phyloP scores from a whole-genome alignment of 2,113 vertebrate genomes.

The Cinclus mexicanus region DNA sequence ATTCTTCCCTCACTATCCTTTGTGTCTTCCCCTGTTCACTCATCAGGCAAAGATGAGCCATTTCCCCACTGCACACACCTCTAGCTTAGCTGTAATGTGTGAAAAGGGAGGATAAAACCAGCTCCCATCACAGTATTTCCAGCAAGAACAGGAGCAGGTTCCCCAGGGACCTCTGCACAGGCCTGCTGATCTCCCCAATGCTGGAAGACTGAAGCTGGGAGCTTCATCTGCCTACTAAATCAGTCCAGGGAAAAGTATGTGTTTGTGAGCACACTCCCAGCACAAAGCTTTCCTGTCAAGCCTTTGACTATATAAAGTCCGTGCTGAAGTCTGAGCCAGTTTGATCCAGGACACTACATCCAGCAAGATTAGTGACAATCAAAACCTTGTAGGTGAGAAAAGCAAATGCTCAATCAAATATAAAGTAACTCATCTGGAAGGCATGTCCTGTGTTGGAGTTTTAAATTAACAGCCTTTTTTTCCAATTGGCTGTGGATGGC shows the following conservation, averaged over 20 bases:
- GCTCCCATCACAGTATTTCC: background rate
- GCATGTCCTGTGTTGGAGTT: background rate
- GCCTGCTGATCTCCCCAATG: background rate
- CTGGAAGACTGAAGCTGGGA: background rate
- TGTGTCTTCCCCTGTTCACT: background rate
- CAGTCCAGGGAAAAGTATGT: background rate
- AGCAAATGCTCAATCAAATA: background rate
- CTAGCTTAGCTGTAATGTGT: background rate
- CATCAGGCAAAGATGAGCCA: background rate
- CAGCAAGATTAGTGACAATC: background rate
- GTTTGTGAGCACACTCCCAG: background rate
- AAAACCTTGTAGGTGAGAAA: background rate
- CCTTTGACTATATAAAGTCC: background rate
- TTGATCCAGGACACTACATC: background rate
- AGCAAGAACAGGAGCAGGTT: background rate
- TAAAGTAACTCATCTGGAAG: background rate
- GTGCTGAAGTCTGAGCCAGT: background rate
- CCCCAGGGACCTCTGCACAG: background rate
- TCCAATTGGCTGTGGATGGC: background rate
- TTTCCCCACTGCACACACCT: background rate
- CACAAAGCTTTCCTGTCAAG: background rate
- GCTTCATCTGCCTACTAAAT: background rate
- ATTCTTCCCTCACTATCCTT: background rate
- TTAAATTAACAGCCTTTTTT: conserved; percentile 6
- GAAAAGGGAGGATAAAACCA: background rate